These are phyloP conservation scores for Macheiramphus alcinus DNA, from an alignment of 2,113 vertebrate genomes.

Conservation along the genomic window DNA sequence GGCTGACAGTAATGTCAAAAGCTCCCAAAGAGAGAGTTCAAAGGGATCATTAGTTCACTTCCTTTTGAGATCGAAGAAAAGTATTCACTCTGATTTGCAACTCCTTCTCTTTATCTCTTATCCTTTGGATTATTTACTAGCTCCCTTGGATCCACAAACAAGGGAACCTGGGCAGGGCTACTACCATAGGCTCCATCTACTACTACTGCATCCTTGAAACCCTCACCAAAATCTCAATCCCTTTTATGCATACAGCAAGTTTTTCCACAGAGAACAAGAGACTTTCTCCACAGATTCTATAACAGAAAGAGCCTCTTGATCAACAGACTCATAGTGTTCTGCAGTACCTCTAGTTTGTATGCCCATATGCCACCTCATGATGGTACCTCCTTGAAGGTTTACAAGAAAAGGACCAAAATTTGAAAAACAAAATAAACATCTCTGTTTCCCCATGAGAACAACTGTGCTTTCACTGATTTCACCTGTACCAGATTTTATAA, in stretches of 20 bases:
- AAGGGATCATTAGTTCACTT: background rate
- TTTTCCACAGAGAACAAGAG: background rate
- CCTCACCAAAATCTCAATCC: background rate
- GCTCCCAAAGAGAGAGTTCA: background rate
- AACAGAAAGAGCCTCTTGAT: background rate
- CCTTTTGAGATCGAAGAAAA: background rate
- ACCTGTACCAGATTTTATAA: background rate
- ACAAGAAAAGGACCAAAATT: background rate
- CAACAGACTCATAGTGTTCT: background rate
- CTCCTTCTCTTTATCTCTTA: background rate
- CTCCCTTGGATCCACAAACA: background rate
- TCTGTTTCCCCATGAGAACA: background rate
- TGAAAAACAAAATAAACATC: background rate
- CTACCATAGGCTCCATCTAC: background rate
- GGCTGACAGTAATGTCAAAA: background rate
- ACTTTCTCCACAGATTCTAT: background rate
- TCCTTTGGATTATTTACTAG: background rate
- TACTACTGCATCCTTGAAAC: background rate
- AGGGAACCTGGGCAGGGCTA: background rate
- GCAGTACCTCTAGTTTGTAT: background rate
- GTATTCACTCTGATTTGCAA: background rate
- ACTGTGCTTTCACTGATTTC: background rate
- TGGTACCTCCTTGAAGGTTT: background rate
- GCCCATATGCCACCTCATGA: background rate
- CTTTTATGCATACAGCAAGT: background rate